Base-by-base conservation (phyloP, 2,113 vertebrate genomes). In the Sialia sialis region DNA sequence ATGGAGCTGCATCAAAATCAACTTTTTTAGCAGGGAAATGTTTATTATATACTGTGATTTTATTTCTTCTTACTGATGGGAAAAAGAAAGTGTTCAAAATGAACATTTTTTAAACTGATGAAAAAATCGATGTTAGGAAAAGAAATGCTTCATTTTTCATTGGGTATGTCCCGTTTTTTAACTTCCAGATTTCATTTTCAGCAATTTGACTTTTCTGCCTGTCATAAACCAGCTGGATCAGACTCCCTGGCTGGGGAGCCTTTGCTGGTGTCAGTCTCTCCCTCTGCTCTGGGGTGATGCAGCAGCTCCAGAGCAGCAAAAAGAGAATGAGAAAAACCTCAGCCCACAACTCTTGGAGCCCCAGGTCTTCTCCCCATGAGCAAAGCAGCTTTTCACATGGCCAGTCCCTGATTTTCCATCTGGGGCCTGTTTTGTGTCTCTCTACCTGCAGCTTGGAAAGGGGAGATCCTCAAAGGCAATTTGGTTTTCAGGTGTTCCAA, bases 61-160 rank as follows among this genome's bases (percentile, higher is more conserved):
- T 77, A 62, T 74, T 78, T 84, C 74, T 69, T 69, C 12, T 19
- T 30, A 22, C 20, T 51, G 38, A 68, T 63, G 74, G 48, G 66
- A 30, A 56, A 82, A 90, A 89, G 73, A 79, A 46, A 58, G 32
- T 21, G 26, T 54, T 93, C 48, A 46, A 92, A 94, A 78, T 26
- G 72, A 95, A 36, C 56, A 43, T 87, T 95, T 92, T 92, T 94
- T 84, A 91, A 89, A 70, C 34, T 51, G 75, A 84, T 77, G 60
- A 62, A 91, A 91, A 94, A 95, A 92, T 80, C 89, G 4, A 84
- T 91, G 69, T 48, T 67, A 46, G 17, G 15, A 52, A 92, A 96
- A 77, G 17, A 93, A 93, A 87, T 7, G 39, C 74, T 91, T 89
- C 21, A 60, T 93, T 91, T 86, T 88, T 89, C 89, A 67, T 55